Percentiles rank a stretch among this genome's conserved stretches.
Conservation (phyloP, 2,113 vertebrate species). For the Opisthocomus hoazin region DNA sequence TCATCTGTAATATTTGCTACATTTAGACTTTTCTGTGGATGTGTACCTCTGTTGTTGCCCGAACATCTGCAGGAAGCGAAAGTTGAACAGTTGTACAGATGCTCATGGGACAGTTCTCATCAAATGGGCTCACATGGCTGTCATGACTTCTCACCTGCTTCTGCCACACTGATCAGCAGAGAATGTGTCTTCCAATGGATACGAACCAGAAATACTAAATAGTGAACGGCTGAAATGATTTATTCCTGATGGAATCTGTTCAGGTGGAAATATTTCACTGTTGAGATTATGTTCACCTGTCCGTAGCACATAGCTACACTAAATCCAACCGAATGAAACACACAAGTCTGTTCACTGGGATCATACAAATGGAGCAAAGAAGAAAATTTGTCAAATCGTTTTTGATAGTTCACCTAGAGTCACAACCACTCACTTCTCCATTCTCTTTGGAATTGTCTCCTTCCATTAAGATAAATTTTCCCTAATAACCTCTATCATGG, state of each 20-base stretch:
- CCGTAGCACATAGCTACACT: background rate
- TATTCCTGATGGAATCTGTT: background rate
- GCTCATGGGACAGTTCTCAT: background rate
- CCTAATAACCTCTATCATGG: background rate
- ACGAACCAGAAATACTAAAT: background rate
- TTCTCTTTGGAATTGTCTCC: conserved; percentile 10
- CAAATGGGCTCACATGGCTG: background rate
- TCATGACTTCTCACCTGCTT: background rate
- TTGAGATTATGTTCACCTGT: background rate
- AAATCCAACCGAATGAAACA: background rate
- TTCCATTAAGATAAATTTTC: conserved; percentile 36
- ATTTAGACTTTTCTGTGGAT: background rate
- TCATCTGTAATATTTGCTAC: background rate
- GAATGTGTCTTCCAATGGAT: background rate
- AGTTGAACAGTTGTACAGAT: background rate
- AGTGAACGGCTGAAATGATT: background rate
- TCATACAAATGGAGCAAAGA: background rate
- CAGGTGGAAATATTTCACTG: background rate
- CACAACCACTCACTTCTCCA: background rate
- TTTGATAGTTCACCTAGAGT: conserved; percentile 9
- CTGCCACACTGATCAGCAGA: background rate
- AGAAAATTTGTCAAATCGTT: background rate
- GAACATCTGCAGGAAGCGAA: background rate
- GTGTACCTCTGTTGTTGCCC: background rate
- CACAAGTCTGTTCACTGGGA: background rate